A percentile compares a stretch with the other conserved stretches of the same genome.
These are phyloP conservation scores for Calonectris borealis DNA, from an alignment of 2,113 vertebrate species.

Conservation along the genomic window DNA sequence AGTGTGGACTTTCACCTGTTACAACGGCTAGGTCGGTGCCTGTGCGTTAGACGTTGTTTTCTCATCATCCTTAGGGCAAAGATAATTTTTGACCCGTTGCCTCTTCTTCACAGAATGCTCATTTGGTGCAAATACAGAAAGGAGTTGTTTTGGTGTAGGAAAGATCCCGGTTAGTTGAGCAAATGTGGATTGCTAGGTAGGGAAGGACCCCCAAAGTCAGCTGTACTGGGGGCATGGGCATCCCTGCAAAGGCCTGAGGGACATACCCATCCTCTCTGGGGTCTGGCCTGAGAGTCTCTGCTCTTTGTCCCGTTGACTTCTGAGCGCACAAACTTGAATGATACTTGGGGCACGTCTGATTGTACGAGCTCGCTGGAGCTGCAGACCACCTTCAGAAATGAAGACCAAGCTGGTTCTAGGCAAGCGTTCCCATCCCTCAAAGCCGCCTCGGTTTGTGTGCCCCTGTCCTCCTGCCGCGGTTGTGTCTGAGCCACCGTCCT, in stretches of 20 bases:
- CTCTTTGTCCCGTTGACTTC: accelerated
- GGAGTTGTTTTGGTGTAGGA: neutral
- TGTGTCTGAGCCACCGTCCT: neutral
- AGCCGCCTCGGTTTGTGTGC: neutral
- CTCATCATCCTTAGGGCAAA: neutral
- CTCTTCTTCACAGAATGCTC: neutral
- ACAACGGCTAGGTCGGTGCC: accelerated
- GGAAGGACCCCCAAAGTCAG: neutral
- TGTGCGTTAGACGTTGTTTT: accelerated
- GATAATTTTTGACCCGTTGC: accelerated
- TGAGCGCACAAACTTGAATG: accelerated
- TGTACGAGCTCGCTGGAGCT: neutral
- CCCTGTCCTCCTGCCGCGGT: accelerated
- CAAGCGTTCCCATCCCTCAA: neutral
- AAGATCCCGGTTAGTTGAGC: neutral
- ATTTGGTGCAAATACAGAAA: accelerated
- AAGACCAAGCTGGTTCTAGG: neutral
- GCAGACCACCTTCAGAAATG: accelerated
- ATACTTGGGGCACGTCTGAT: accelerated
- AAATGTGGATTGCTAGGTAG: neutral
- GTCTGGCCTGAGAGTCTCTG: neutral
- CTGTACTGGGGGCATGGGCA: accelerated
- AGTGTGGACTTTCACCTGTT: accelerated
- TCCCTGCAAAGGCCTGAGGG: neutral
- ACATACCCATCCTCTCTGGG: accelerated